A percentile compares a stretch with the other conserved stretches of the same genome.
Conservation (phyloP, 1,140 invertebrate species). For the Cherax quadricarinatus region DNA sequence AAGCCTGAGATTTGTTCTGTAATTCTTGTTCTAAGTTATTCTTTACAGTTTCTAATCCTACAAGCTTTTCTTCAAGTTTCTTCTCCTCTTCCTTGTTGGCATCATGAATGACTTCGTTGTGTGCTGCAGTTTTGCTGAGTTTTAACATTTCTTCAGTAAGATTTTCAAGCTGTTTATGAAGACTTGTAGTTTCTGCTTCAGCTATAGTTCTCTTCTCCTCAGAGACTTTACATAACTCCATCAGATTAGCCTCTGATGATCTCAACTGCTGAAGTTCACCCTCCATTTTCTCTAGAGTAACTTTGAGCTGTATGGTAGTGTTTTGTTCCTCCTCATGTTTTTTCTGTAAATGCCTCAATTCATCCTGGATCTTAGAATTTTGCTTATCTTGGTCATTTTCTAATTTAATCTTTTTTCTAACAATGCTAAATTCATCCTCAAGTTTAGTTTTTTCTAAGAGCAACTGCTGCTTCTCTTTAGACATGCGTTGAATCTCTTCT, state of each 20-base stretch:
- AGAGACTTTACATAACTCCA: not conserved
- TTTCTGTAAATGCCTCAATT: slow-evolving; percentile 1
- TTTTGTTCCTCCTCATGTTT: slow-evolving; percentile 11
- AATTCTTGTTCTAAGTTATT: slow-evolving; percentile 18
- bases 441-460: not conserved
- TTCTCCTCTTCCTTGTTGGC: slow-evolving; percentile 10
- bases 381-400: not conserved
- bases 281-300: slow-evolving; percentile 15
- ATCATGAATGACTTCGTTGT: slow-evolving; percentile 3
- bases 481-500: not conserved
- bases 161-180: slow-evolving; percentile 14
- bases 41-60: not conserved
- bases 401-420: not conserved
- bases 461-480: not conserved
- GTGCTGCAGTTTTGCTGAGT: not conserved
- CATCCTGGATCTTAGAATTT: not conserved
- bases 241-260: slow-evolving; percentile 30
- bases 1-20: not conserved
- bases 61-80: slow-evolving; percentile 31
- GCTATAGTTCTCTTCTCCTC: slow-evolving; percentile 23
- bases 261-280: not conserved
- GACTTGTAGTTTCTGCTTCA: not conserved
- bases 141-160: slow-evolving; percentile 12
- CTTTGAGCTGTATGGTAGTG: not conserved
- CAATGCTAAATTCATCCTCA: not conserved